Evolutionary conservation across 2,888 invertebrate species (phyloP).

Genomic region (Desoria tigrina): DNA sequence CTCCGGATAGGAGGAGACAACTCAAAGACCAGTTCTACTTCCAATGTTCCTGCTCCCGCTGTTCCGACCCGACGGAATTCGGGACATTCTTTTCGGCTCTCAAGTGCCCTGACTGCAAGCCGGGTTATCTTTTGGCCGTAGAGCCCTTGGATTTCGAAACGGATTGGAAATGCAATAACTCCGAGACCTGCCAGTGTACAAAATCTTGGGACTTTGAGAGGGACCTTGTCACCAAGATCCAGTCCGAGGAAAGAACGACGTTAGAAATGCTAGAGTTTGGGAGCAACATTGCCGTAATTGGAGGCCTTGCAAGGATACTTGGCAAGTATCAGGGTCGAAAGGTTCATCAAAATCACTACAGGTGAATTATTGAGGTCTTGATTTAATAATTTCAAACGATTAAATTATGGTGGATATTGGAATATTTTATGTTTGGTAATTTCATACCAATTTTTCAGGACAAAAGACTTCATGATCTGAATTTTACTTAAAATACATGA

Average conservation of each 20-base stretch:
- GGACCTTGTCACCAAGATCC: conserved; percentile 20
- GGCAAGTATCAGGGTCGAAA: conserved; percentile 32
- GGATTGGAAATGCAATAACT: conserved; percentile 34
- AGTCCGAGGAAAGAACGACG: conserved; percentile 30
- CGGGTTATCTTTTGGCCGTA: conserved; percentile 37
- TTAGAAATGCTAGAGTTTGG: conserved; percentile 20
- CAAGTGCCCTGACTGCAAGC: conserved; percentile 39
- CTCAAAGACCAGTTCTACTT: conserved; percentile 39
- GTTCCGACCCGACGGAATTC: conserved; percentile 40
- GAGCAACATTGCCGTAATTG: conserved; percentile 21
- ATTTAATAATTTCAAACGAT: no score
- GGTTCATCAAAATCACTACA: conserved; percentile 43
- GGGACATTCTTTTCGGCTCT: conserved; percentile 44
- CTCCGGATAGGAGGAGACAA: conserved; percentile 31
- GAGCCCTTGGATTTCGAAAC: conserved; percentile 36
- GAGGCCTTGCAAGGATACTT: conserved; percentile 34
- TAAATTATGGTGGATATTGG: no score
- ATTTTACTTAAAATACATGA: no score
- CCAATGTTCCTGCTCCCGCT: conserved; percentile 38
- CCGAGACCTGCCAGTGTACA: conserved; percentile 20
- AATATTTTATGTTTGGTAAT: no score
- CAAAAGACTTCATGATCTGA: no score
- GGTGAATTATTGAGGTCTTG: no score
- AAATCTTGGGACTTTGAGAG: conserved; percentile 29
- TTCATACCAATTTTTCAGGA: no score